phyloP scores from a whole-genome alignment of 2,113 vertebrate species.

The Bolborhynchus lineola region DNA sequence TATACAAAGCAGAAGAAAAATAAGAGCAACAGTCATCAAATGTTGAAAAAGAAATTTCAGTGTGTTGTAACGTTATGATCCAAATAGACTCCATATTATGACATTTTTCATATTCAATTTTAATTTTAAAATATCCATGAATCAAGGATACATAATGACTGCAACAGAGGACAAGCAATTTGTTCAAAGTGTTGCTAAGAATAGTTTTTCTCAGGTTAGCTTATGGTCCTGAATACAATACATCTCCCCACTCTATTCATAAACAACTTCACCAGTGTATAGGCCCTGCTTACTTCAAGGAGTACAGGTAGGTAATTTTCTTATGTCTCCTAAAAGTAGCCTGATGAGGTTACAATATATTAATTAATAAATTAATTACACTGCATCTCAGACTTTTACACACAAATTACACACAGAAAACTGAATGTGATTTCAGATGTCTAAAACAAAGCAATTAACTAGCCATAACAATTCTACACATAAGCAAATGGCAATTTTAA shows the following conservation, averaged over 20 bases:
- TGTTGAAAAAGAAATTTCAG: background rate
- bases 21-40: background rate
- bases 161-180: background rate
- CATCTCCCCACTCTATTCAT: background rate
- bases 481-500: background rate
- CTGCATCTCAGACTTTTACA: background rate
- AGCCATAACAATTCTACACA: background rate
- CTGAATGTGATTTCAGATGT: background rate
- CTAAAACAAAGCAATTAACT: background rate
- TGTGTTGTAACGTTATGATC: background rate
- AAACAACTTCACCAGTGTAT: background rate
- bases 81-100: background rate
- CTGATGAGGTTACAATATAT: background rate
- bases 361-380: background rate
- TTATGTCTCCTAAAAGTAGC: background rate
- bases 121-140: background rate
- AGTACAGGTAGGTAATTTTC: background rate
- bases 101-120: background rate
- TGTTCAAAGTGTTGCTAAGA: background rate
- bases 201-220: background rate
- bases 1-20: background rate
- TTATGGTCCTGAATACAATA: background rate
- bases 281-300: background rate
- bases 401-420: background rate
- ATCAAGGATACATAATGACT: background rate